These are phyloP conservation scores for Poecilia wingei DNA, from an alignment of 2,797 vertebrate species.

Conservation along the genomic window DNA sequence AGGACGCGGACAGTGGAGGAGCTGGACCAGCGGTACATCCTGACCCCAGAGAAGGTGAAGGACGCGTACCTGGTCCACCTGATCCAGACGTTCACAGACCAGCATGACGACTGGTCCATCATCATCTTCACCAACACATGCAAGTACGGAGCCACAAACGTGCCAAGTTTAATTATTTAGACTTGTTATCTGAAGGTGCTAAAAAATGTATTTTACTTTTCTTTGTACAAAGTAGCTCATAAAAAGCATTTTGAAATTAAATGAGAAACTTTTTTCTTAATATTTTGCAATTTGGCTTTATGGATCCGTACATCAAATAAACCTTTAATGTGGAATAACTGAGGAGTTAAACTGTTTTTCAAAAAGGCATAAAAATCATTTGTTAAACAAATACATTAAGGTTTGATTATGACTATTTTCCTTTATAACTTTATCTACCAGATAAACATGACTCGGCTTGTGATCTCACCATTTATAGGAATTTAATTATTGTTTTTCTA, in stretches of 20 bases:
- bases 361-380: too few species aligned
- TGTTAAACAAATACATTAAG: neutral
- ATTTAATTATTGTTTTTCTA: too few species aligned
- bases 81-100: slow-evolving; percentile 90
- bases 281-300: neutral
- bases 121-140: slow-evolving; percentile 97
- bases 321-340: neutral
- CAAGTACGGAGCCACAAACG: slow-evolving; percentile 85
- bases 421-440: too few species aligned
- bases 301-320: neutral
- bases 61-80: slow-evolving; percentile 94
- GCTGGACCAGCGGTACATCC: slow-evolving; percentile 91
- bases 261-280: neutral
- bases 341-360: too few species aligned
- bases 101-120: slow-evolving; percentile 92
- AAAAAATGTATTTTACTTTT: too few species aligned
- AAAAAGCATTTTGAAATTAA: neutral
- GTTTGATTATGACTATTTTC: neutral
- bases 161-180: too few species aligned
- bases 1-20: slow-evolving; percentile 91
- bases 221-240: neutral
- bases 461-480: too few species aligned
- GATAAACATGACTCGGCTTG: too few species aligned
- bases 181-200: too few species aligned
- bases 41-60: slow-evolving; percentile 93